phyloP scores from a whole-genome alignment of 2,797 vertebrate species.

The Helarctos malayanus region DNA sequence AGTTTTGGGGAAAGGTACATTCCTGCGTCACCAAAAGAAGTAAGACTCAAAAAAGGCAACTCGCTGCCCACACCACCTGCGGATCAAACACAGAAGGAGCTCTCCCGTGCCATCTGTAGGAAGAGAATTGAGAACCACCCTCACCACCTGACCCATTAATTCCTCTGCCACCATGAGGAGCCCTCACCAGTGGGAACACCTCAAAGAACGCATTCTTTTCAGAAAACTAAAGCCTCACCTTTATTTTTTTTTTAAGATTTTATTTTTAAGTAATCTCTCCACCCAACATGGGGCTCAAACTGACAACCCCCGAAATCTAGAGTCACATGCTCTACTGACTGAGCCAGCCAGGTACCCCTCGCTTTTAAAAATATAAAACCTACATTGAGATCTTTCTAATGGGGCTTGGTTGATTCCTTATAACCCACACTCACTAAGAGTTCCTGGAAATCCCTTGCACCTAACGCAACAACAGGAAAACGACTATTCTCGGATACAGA shows the following conservation, averaged over 20 bases:
- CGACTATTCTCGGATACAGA: not conserved
- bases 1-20: not conserved
- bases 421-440: not conserved
- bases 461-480: not conserved
- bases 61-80: not conserved
- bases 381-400: not conserved
- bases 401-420: not conserved
- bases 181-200: not conserved
- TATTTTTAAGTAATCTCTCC: not conserved
- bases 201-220: not conserved
- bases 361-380: not conserved
- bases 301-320: not conserved
- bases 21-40: not conserved
- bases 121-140: not conserved
- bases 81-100: not conserved
- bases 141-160: not conserved
- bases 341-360: not conserved
- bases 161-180: not conserved
- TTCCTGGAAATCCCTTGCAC: not conserved
- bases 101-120: not conserved
- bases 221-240: conserved; percentile 14
- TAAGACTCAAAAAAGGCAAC: not conserved
- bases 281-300: not conserved
- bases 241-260: not conserved
- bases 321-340: not conserved